Evolutionary conservation across 2,888 invertebrate genomes (phyloP).

Genomic region (Acrobasis repandana): DNA sequence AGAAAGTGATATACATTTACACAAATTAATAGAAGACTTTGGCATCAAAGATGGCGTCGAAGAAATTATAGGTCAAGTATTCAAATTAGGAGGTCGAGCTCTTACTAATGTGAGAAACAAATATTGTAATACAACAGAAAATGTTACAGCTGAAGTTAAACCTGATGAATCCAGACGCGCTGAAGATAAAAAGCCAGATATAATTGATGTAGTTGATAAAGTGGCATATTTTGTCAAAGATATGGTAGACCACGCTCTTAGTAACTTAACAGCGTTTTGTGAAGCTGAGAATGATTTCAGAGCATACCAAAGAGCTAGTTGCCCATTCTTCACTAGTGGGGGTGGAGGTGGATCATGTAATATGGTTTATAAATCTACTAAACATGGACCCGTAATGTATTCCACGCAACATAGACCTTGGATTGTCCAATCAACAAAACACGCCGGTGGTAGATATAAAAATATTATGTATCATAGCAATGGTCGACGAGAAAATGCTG

Average conservation of each 20-base stretch:
- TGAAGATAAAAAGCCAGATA: slow-evolving; percentile 34
- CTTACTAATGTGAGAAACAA: slow-evolving; percentile 49
- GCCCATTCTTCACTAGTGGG: slow-evolving; percentile 28
- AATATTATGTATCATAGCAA: not conserved
- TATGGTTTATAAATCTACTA: slow-evolving; percentile 44
- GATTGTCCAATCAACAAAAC: slow-evolving; percentile 44
- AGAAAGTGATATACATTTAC: slow-evolving; percentile 20
- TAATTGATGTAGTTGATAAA: slow-evolving; percentile 46
- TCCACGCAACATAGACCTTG: slow-evolving; percentile 54
- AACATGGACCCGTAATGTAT: slow-evolving; percentile 41
- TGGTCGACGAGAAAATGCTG: not conserved
- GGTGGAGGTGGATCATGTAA: slow-evolving; percentile 34
- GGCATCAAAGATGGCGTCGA: slow-evolving; percentile 52
- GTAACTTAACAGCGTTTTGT: slow-evolving; percentile 57
- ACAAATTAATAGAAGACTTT: slow-evolving; percentile 40
- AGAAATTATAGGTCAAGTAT: slow-evolving; percentile 47
- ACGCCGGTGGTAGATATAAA: slow-evolving; percentile 21
- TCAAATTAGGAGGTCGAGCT: slow-evolving; percentile 49
- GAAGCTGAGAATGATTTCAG: slow-evolving; percentile 41
- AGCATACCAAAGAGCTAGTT: slow-evolving; percentile 42
- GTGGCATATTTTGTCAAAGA: slow-evolving; percentile 45
- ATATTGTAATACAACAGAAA: slow-evolving; percentile 49
- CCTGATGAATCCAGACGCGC: slow-evolving; percentile 4
- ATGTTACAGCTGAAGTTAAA: not conserved
- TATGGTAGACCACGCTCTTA: slow-evolving; percentile 44